phyloP scores from a whole-genome alignment of 2,888 invertebrate species.

The Aspidiotus destructor region DNA sequence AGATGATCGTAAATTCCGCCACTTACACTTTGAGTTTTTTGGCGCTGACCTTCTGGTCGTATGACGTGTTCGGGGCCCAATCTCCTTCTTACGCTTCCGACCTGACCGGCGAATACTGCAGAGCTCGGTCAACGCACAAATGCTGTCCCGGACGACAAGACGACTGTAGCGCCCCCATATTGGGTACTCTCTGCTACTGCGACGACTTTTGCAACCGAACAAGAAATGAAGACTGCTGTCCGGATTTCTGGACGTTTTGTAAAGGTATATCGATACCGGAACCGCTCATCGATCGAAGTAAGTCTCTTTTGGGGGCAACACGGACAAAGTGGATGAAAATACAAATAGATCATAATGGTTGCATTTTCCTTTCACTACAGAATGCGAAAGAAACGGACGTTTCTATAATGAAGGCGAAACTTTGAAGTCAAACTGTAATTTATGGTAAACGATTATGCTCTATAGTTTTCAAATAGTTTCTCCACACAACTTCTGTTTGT shows the following conservation, averaged over 20 bases:
- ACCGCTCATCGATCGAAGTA: not conserved
- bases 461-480: not conserved
- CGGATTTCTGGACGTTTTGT: constrained; percentile 75
- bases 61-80: not conserved
- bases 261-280: constrained; percentile 42
- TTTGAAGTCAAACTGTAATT: constrained; percentile 59
- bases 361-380: constrained; percentile 35
- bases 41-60: not conserved
- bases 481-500: not conserved
- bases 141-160: constrained; percentile 73
- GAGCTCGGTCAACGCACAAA: constrained; percentile 40
- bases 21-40: not conserved
- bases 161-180: constrained; percentile 68
- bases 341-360: constrained; percentile 8
- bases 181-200: constrained; percentile 84
- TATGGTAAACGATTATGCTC: constrained; percentile 50
- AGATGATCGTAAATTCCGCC: not conserved
- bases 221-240: constrained; percentile 75
- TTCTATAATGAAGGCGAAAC: constrained; percentile 48
- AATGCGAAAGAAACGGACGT: constrained; percentile 49
- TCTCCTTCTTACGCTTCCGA: constrained; percentile 21
- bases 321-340: not conserved
- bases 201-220: constrained; percentile 81
- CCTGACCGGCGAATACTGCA: constrained; percentile 50
- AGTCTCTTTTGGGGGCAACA: too few species aligned